Evolutionary conservation across 2,888 invertebrate species (phyloP).

Genomic region (Physocephala rufipes): DNA sequence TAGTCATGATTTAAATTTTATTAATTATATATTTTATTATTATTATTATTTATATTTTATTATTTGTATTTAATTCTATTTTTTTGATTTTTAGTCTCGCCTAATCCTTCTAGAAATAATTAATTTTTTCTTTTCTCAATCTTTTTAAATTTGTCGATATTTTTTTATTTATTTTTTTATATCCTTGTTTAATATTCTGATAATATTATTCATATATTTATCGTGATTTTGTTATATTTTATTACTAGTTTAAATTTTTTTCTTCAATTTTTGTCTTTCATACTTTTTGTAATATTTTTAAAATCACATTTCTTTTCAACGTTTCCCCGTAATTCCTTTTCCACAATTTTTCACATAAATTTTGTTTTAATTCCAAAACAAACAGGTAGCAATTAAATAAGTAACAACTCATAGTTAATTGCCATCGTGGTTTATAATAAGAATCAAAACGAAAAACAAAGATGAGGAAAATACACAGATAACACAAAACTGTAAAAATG

Average conservation of each 20-base stretch:
- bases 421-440: too few relatives aligned
- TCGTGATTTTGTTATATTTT: background rate
- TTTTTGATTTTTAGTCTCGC: background rate
- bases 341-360: too few relatives aligned
- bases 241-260: constrained; percentile 4
- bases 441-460: too few relatives aligned
- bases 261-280: too few relatives aligned
- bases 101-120: background rate
- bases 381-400: too few relatives aligned
- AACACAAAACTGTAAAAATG: background rate
- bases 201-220: background rate
- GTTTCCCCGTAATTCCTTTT: too few relatives aligned
- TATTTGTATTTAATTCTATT: background rate
- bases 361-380: too few relatives aligned
- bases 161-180: too few relatives aligned
- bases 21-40: background rate
- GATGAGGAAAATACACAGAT: too few relatives aligned
- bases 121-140: background rate
- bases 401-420: too few relatives aligned
- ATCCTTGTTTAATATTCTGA: background rate
- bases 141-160: background rate
- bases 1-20: background rate
- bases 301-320: too few relatives aligned
- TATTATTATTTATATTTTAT: background rate
- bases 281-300: too few relatives aligned